Conservation (phyloP, 2,888 invertebrate genomes). For the Ochlodes sylvanus region DNA sequence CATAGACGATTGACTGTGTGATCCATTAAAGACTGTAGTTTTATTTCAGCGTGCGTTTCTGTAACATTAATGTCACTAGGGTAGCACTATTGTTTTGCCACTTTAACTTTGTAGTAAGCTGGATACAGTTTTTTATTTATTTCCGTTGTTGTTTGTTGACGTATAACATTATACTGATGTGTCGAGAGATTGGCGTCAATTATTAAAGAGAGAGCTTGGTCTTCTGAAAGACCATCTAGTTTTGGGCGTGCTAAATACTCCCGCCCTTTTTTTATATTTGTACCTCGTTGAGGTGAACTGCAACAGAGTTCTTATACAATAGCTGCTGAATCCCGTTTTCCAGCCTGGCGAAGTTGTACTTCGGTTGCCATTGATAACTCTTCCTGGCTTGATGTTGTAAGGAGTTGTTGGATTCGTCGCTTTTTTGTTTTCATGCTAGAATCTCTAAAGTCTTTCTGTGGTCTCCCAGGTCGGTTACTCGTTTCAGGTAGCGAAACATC, state of each 20-base stretch:
- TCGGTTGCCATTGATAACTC: conserved; percentile 1
- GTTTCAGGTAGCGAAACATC: conserved; percentile 20
- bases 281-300: neutral
- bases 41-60: neutral
- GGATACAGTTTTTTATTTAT: neutral
- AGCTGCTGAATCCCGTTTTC: neutral
- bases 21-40: neutral
- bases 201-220: neutral
- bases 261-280: conserved; percentile 1
- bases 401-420: conserved; percentile 19
- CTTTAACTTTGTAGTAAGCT: conserved; percentile 1
- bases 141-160: neutral
- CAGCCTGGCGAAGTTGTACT: neutral
- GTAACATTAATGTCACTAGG: neutral
- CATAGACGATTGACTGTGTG: neutral
- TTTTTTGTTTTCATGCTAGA: conserved; percentile 21
- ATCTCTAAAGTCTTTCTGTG: conserved; percentile 22
- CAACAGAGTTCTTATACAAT: neutral
- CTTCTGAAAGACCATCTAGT: neutral
- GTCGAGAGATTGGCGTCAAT: neutral
- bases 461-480: conserved; percentile 12
- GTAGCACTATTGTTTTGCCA: neutral
- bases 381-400: conserved; percentile 13
- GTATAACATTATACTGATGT: neutral
- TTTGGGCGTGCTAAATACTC: neutral